phyloP scores from a whole-genome alignment of 2,888 invertebrate species.

The Papilio demoleus region DNA sequence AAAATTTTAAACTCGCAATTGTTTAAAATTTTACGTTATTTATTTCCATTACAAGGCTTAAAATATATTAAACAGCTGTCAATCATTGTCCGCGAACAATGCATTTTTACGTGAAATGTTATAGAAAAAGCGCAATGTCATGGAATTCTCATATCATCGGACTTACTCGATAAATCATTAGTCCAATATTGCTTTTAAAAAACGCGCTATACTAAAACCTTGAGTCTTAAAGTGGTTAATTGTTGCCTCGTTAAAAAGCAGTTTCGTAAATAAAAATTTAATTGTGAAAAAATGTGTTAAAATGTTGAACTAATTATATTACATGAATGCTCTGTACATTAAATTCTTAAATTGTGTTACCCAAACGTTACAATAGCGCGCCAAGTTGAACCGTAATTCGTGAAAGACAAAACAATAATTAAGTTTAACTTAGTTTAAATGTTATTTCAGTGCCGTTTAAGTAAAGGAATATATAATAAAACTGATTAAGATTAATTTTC shows the following conservation, averaged over 20 bases:
- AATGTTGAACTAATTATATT: not conserved
- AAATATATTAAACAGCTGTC: not conserved
- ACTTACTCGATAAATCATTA: conserved; percentile 8
- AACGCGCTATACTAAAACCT: no score
- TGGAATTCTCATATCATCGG: conserved; percentile 12
- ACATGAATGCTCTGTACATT: not conserved
- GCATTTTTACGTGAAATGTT: not conserved
- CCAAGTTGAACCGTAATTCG: conserved; percentile 22
- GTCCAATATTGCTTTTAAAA: conserved; percentile 11
- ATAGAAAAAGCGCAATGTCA: conserved; percentile 2
- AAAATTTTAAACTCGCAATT: no score
- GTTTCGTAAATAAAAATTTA: no score
- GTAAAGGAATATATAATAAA: not conserved
- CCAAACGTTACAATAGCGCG: conserved; percentile 7
- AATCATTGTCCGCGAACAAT: not conserved
- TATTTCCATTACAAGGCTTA: not conserved
- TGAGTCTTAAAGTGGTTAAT: no score
- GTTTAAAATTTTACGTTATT: not conserved
- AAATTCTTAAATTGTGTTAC: conserved; percentile 9
- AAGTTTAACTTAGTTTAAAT: conserved; percentile 22
- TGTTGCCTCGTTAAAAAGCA: no score
- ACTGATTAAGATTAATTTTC: not conserved
- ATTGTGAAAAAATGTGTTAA: not conserved
- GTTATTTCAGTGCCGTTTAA: not conserved
- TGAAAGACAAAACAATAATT: conserved; percentile 30